phyloP scores from a whole-genome alignment of 2,888 invertebrate genomes.

The Drosophila histrio region DNA sequence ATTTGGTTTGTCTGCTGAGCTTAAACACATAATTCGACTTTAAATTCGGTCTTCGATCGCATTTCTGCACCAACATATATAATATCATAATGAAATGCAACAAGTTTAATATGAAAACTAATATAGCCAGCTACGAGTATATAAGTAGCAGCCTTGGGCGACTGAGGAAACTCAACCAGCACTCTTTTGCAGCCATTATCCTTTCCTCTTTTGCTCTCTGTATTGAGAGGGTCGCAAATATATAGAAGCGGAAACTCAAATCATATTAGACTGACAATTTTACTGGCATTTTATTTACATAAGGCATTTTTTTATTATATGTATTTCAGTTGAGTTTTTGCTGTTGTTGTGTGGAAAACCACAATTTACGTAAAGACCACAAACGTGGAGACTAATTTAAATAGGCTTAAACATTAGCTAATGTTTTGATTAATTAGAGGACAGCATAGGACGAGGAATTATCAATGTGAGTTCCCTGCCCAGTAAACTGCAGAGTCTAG shows the following conservation, averaged over 20 bases:
- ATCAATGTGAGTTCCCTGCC: conserved; percentile 43
- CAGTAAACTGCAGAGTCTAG: conserved; percentile 25
- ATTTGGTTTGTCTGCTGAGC: background rate
- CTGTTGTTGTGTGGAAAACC: conserved; percentile 18
- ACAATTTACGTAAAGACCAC: conserved; percentile 51
- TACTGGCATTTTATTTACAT: conserved; percentile 33
- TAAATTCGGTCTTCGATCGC: background rate
- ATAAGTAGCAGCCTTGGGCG: background rate
- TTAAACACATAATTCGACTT: background rate
- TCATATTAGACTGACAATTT: conserved; percentile 56
- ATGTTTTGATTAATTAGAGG: conserved; percentile 45
- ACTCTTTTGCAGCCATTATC: conserved; percentile 1
- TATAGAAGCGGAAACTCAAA: conserved; percentile 20
- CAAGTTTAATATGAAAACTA: conserved; percentile 1
- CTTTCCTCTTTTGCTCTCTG: background rate
- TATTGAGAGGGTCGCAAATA: conserved; percentile 28
- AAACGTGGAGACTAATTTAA: conserved; percentile 61
- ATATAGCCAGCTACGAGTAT: background rate
- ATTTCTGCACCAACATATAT: background rate
- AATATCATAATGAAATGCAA: background rate
- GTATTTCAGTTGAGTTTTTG: conserved; percentile 3
- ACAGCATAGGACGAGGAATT: background rate
- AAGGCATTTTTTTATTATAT: conserved; percentile 12
- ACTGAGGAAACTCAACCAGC: conserved; percentile 4
- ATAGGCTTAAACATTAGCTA: conserved; percentile 54